Evolutionary conservation across 2,113 vertebrate species (phyloP).

Genomic region (Apeltes quadracus): DNA sequence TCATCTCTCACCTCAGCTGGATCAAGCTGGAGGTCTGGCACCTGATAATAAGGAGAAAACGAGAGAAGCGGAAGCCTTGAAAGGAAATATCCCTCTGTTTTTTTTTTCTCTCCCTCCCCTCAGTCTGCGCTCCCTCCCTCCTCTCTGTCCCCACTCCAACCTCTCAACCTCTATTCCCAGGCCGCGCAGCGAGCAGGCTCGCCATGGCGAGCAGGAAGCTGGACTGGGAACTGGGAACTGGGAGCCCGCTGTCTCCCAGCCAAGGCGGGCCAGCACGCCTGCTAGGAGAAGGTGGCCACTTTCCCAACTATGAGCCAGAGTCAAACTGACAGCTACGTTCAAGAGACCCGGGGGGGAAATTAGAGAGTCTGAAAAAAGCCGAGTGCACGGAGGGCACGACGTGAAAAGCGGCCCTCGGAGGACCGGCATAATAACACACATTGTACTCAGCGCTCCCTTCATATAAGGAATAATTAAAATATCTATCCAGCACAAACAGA

Average conservation of each 20-base stretch:
- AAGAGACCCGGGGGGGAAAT: slow-evolving; percentile 61
- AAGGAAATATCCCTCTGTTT: slow-evolving; percentile 72
- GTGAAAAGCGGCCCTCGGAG: slow-evolving; percentile 50
- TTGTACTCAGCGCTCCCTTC: slow-evolving; percentile 37
- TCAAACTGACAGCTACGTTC: slow-evolving; percentile 70
- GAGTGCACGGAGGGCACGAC: slow-evolving; percentile 39
- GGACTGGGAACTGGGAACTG: slow-evolving; percentile 47
- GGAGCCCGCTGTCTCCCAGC: slow-evolving; percentile 53
- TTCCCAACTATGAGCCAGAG: slow-evolving; percentile 57
- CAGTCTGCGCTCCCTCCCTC: slow-evolving; percentile 35
- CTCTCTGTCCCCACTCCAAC: slow-evolving; percentile 56
- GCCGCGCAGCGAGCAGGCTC: slow-evolving; percentile 44
- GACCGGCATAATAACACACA: slow-evolving; percentile 63
- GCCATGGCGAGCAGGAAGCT: slow-evolving; percentile 63
- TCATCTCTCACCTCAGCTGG: slow-evolving; percentile 60
- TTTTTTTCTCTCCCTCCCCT: slow-evolving; percentile 1
- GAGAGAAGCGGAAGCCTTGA: slow-evolving; percentile 69
- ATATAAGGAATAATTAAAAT: slow-evolving; percentile 60
- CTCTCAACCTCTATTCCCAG: slow-evolving; percentile 58
- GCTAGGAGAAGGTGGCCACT: slow-evolving; percentile 54
- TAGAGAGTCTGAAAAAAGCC: slow-evolving; percentile 53
- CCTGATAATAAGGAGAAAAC: slow-evolving; percentile 75
- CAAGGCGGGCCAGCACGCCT: slow-evolving; percentile 54
- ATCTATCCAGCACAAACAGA: slow-evolving; percentile 42
- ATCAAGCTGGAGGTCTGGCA: slow-evolving; percentile 66